Evolutionary conservation across 2,888 invertebrate species (phyloP).

Genomic region (Dryococelus australis): DNA sequence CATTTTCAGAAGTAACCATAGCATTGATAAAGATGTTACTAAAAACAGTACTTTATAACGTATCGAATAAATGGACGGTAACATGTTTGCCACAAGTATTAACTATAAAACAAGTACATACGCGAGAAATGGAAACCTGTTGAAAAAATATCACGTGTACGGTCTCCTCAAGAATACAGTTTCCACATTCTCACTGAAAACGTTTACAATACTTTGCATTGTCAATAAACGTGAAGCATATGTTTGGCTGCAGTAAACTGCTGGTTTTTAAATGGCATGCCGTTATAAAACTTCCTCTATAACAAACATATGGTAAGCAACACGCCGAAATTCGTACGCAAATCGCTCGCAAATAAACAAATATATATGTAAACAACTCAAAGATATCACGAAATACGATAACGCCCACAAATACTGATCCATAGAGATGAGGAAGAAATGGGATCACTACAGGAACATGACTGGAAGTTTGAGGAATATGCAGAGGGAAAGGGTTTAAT

Average conservation of each 20-base stretch:
- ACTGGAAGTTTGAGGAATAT: too few species aligned
- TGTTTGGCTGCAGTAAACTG: background rate
- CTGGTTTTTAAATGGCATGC: too few species aligned
- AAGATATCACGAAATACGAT: too few species aligned
- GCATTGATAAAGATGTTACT: background rate
- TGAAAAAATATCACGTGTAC: background rate
- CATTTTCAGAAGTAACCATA: background rate
- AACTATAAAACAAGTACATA: background rate
- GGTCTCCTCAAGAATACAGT: background rate
- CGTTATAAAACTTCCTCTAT: too few species aligned
- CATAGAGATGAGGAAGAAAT: too few species aligned
- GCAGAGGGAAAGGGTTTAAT: too few species aligned
- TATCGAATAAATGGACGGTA: constrained; percentile 5
- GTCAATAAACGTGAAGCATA: background rate
- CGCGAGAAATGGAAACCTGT: background rate
- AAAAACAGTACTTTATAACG: background rate
- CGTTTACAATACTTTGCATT: background rate
- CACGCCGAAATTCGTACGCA: too few species aligned
- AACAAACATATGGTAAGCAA: too few species aligned
- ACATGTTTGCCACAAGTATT: background rate
- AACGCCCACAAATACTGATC: too few species aligned
- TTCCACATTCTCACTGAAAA: background rate
- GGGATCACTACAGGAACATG: too few species aligned
- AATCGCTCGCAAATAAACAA: too few species aligned
- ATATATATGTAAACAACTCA: too few species aligned